Evolutionary conservation across 2,797 vertebrate genomes (phyloP).

Genomic region (Pelochelys cantorii): DNA sequence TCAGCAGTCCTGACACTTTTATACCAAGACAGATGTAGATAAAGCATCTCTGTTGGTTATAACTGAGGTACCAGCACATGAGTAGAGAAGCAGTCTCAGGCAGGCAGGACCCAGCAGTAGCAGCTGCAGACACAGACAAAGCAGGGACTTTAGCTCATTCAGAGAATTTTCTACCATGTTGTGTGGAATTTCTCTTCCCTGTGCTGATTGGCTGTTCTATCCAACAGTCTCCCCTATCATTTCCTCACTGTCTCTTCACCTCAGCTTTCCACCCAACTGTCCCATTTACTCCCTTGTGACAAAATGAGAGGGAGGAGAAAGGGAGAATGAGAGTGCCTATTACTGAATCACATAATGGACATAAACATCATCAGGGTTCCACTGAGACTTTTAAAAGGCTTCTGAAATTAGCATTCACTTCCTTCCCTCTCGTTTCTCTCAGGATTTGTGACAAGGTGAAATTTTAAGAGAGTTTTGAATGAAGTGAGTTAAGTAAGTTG

Average conservation of each 20-base stretch:
- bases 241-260: neutral
- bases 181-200: neutral
- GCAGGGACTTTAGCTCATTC: neutral
- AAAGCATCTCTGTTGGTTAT: neutral
- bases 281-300: fast-evolving
- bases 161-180: neutral
- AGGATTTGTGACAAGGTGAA: neutral
- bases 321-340: neutral
- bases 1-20: neutral
- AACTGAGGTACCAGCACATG: neutral
- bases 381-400: neutral
- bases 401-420: neutral
- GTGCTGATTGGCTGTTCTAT: neutral
- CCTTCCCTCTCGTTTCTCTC: neutral
- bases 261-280: neutral
- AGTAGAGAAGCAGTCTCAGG: neutral
- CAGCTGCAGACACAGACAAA: neutral
- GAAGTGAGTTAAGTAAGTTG: neutral
- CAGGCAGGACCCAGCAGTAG: neutral
- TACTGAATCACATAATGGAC: neutral
- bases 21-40: neutral
- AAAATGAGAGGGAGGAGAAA: neutral
- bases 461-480: neutral
- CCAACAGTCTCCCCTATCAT: neutral
- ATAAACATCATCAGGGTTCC: neutral